phyloP scores from a whole-genome alignment of 1,140 invertebrate species.

The Musca domestica region DNA sequence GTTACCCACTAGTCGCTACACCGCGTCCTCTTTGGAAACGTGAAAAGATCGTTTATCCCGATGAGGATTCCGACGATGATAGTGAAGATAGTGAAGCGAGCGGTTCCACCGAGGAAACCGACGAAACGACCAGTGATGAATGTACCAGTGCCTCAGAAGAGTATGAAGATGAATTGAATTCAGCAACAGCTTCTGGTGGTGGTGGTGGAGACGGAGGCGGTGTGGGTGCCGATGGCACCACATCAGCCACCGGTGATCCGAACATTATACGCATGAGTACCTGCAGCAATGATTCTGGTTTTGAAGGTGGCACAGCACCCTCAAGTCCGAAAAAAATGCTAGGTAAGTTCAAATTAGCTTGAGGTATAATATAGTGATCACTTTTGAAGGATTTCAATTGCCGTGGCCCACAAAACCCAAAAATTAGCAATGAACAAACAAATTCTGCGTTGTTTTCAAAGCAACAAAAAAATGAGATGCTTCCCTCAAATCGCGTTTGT shows the following conservation, averaged over 20 bases:
- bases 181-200: not conserved
- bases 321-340: slow-evolving; percentile 54
- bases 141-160: slow-evolving; percentile 37
- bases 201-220: slow-evolving; percentile 17
- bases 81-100: slow-evolving; percentile 29
- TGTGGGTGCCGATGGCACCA: slow-evolving; percentile 15
- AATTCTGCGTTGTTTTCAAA: no score
- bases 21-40: slow-evolving; percentile 60
- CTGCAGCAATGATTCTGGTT: slow-evolving; percentile 55
- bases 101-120: slow-evolving; percentile 35
- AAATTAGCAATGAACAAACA: no score
- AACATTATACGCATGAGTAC: slow-evolving; percentile 52
- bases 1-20: slow-evolving; percentile 59
- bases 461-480: no score
- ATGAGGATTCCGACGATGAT: slow-evolving; percentile 48
- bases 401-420: no score
- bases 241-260: not conserved
- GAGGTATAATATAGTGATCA: slow-evolving; percentile 5
- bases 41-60: slow-evolving; percentile 49
- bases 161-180: slow-evolving; percentile 31
- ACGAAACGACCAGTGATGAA: slow-evolving; percentile 41
- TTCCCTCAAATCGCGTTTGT: no score
- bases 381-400: not conserved
- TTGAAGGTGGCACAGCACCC: slow-evolving; percentile 52
- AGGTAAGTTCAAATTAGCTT: slow-evolving; percentile 41